Evolutionary conservation across 1,140 invertebrate genomes (phyloP).

Genomic region (Musca vetustissima): DNA sequence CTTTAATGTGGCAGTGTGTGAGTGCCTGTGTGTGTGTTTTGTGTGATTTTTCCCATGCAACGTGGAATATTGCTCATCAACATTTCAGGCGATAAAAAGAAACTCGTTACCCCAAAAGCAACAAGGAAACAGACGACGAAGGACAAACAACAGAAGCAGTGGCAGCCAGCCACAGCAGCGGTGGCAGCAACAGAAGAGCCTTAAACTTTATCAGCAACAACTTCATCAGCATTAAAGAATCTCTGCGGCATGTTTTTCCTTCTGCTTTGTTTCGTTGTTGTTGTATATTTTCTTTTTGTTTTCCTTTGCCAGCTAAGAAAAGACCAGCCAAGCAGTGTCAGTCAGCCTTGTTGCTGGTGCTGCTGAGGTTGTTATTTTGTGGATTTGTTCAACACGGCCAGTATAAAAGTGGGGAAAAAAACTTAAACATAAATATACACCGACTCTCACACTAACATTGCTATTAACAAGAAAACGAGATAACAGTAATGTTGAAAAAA

Average conservation of each 20-base stretch:
- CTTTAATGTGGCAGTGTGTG: not conserved
- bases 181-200: not conserved
- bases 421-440: constrained; percentile 7
- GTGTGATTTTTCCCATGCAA: not conserved
- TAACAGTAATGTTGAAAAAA: constrained; percentile 4
- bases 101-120: constrained; percentile 2
- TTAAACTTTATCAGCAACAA: constrained; percentile 15
- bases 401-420: not conserved
- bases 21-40: not conserved
- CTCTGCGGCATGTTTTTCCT: constrained; percentile 8
- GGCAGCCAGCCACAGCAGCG: too few species aligned
- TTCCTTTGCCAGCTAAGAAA: not conserved
- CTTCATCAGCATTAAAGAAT: constrained; percentile 5
- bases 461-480: not conserved
- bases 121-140: not conserved
- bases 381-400: constrained; percentile 13
- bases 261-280: not conserved
- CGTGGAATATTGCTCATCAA: not conserved
- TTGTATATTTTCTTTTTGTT: not conserved
- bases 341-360: too few species aligned
- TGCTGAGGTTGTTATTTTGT: constrained; percentile 1
- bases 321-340: too few species aligned
- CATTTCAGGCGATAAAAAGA: constrained; percentile 6
- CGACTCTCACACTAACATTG: too few species aligned
- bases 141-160: not conserved